phyloP scores from a whole-genome alignment of 2,888 invertebrate species.

The Crematogaster levior region DNA sequence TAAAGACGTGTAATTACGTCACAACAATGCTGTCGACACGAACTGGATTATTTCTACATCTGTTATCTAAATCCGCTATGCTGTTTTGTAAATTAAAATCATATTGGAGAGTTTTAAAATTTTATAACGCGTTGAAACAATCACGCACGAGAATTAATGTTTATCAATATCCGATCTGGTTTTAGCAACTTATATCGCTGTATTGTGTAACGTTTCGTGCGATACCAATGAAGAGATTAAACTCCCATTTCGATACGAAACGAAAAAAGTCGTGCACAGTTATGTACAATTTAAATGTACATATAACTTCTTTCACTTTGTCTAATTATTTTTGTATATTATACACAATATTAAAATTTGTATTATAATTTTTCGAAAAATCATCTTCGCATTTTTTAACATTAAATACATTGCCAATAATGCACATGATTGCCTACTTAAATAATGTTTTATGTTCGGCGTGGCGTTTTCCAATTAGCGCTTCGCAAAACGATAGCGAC shows the following conservation, averaged over 20 bases:
- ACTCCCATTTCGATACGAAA: neutral
- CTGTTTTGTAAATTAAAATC: neutral
- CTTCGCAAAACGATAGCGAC: neutral
- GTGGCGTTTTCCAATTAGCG: neutral
- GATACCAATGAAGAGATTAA: neutral
- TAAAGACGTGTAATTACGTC: neutral
- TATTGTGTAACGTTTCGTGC: neutral
- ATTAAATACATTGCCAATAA: conserved; percentile 1
- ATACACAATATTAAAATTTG: neutral
- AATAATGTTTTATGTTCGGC: no score
- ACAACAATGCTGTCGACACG: neutral
- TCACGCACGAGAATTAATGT: neutral
- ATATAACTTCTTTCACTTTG: neutral
- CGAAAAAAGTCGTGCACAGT: neutral
- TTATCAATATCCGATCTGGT: conserved; percentile 19
- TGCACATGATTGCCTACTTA: neutral
- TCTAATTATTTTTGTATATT: neutral
- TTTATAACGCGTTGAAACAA: neutral
- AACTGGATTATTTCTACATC: neutral
- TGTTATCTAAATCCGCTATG: neutral
- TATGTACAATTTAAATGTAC: no score
- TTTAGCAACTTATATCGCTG: neutral
- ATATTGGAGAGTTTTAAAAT: neutral
- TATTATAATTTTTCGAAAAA: neutral
- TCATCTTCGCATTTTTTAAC: neutral